Evolutionary conservation across 2,888 invertebrate species (phyloP), one percentile per base, ranked within the genome.

Genomic region (Keiferia lycopersicella): DNA sequence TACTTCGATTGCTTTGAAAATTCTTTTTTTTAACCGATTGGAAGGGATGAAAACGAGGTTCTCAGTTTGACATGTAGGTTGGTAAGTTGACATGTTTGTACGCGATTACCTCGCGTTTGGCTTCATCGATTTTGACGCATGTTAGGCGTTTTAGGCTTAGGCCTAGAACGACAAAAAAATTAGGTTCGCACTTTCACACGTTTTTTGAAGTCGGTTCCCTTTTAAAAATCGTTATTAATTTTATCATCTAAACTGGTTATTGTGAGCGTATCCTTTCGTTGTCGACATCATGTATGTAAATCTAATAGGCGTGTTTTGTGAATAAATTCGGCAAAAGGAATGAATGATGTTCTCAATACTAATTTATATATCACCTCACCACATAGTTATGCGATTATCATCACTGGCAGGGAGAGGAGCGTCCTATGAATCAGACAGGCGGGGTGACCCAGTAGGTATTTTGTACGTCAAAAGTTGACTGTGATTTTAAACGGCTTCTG

Each of bases 391-490:
- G 56, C 18, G 56, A 16, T 56, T 26, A 56, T 56, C 30, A 16
- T 26, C n/a, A 34, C 34, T 30, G 14, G 1, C 56, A 56, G 56
- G 56, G 34, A 34, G 34, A 56, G 48, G 26, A 50, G 10, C 39
- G 51, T 10, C 41, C 51, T 0, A 39, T 58, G 58, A 58, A 58
- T 58, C 58, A 58, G 58, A 16, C 4, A 57, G 57, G 57, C 39
- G 58, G 10, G 58, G 58, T 39, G 20, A 38, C 18, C 20, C 39
- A 18, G 12, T 38, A 16, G 10, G 3, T n/a, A n/a, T n/a, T n/a
- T n/a, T n/a, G 12, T n/a, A 14, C n/a, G 7, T 26, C 30, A 56
- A 51, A 20, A 11, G 20, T 8, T 51, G 0, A 51, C 20, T 0
- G 48, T 18, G 48, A 48, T 51, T 51, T 51, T 51, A 20, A 20